Evolutionary conservation across 2,888 invertebrate species (phyloP), one percentile per base, ranked within the genome.

Genomic region (Lamellibrachia columna): DNA sequence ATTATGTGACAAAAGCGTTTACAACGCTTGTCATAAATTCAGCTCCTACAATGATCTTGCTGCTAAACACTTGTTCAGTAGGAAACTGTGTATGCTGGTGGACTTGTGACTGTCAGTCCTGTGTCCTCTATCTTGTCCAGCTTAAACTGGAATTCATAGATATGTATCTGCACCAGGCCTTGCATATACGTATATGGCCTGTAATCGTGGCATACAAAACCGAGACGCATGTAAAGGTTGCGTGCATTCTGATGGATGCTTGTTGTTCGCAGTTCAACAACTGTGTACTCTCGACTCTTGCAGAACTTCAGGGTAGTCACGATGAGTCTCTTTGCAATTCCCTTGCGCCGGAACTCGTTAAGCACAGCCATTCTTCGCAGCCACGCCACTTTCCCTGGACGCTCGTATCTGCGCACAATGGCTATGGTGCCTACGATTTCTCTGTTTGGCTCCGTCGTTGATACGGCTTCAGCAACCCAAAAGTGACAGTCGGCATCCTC

Each of bases 351-450:
- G 55, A 92, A 92, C 28, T 91, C 53, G 7, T n/a, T 22, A 40
- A 91, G 91, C 52, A 92, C 92, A 11, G 92, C 92, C 92, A 92
- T 92, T 52, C 92, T 60, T 53, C 92, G 91, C 3, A 92, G 90
- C 75, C 92, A 52, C 3, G 91, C 91, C 52, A 75, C 90, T 75
- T 92, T 92, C 91, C 22, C 92, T 40, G 52, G 11, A n/a, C 28
- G 53, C 53, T 40, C 55, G 58, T 92, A 40, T 58, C 91, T 92
- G 52, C 53, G 55, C 40, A 92, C 91, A 52, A 92, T 90, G 9
- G 92, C 92, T 53, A 92, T 91, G 58, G 92, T 92, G 53, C 92
- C 92, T 11, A 91, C 91, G n/a, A 92, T 92, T n/a, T n/a, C n/a
- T 60, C 55, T 75, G 11, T 40, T 22, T n/a, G 40, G 22, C 22